A percentile compares a stretch with the other conserved stretches of the same genome.
Evolutionary conservation across 2,888 invertebrate species (phyloP).

Genomic region (Pilophorus perplexus): DNA sequence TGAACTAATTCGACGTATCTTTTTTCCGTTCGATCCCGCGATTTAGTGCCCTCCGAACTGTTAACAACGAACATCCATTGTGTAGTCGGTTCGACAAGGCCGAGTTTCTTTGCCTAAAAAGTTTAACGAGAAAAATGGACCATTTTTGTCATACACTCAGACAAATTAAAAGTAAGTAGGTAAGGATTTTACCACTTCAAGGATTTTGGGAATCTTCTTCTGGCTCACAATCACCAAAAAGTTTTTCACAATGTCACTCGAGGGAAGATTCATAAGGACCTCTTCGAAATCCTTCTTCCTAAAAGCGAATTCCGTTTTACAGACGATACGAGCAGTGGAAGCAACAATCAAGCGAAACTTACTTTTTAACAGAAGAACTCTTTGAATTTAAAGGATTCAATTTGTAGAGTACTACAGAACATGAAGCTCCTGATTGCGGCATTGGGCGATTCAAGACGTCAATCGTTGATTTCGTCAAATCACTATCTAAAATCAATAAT

Average conservation of each 20-base stretch:
- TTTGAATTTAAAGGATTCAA: too few relatives aligned
- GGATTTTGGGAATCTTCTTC: conserved; percentile 55
- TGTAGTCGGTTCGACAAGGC: conserved; percentile 67
- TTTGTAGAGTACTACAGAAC: conserved; percentile 47
- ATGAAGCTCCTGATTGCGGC: conserved; percentile 40
- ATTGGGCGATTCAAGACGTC: conserved; percentile 46
- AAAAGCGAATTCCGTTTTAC: too few relatives aligned
- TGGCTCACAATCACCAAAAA: conserved; percentile 61
- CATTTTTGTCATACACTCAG: not conserved
- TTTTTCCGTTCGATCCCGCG: conserved; percentile 1
- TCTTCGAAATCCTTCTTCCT: conserved; percentile 51
- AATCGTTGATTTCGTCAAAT: conserved; percentile 52
- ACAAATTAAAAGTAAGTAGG: not conserved
- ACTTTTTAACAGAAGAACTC: too few relatives aligned
- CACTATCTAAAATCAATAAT: too few relatives aligned
- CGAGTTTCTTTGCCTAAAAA: conserved; percentile 60
- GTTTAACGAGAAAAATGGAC: too few relatives aligned
- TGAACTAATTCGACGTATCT: conserved; percentile 54
- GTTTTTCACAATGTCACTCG: conserved; percentile 52
- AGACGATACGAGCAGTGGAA: too few relatives aligned
- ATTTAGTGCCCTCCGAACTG: conserved; percentile 57
- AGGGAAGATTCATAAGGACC: conserved; percentile 51
- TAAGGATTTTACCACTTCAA: conserved; percentile 41
- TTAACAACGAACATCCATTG: conserved; percentile 81
- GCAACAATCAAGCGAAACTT: too few relatives aligned